phyloP scores from a whole-genome alignment of 2,113 vertebrate genomes.

The Rhynchomys soricoides region DNA sequence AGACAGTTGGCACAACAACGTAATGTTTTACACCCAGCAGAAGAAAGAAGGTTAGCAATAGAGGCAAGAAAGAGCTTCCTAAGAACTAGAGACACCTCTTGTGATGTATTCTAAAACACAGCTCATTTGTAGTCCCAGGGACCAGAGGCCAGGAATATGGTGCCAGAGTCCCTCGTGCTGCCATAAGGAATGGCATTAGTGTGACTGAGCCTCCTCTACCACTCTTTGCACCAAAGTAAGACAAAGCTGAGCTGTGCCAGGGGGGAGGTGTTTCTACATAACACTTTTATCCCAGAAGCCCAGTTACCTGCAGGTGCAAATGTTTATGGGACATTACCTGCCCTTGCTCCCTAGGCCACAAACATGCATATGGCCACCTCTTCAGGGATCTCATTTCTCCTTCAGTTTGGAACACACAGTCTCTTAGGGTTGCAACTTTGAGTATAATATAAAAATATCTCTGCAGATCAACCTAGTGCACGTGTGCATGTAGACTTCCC shows the following conservation, averaged over 20 bases:
- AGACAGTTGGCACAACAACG: neutral
- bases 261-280: rapidly evolving
- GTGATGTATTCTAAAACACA: too few relatives aligned
- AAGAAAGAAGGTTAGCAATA: neutral
- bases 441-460: neutral
- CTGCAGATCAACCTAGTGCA: neutral
- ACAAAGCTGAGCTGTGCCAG: neutral
- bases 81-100: neutral
- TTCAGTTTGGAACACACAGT: neutral
- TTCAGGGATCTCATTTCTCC: neutral
- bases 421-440: neutral
- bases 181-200: neutral
- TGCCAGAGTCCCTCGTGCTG: rapidly evolving
- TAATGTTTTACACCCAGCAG: neutral
- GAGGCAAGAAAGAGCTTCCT: neutral
- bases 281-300: neutral
- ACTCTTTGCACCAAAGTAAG: neutral
- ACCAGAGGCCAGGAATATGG: too few relatives aligned
- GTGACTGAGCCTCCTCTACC: rapidly evolving
- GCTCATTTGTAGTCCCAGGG: neutral
- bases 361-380: neutral
- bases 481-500: too few relatives aligned
- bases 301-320: neutral
- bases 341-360: too few relatives aligned
- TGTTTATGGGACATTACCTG: rapidly evolving